Base-by-base conservation (phyloP, 2,797 vertebrate genomes). In the Sebastes trivittatus region DNA sequence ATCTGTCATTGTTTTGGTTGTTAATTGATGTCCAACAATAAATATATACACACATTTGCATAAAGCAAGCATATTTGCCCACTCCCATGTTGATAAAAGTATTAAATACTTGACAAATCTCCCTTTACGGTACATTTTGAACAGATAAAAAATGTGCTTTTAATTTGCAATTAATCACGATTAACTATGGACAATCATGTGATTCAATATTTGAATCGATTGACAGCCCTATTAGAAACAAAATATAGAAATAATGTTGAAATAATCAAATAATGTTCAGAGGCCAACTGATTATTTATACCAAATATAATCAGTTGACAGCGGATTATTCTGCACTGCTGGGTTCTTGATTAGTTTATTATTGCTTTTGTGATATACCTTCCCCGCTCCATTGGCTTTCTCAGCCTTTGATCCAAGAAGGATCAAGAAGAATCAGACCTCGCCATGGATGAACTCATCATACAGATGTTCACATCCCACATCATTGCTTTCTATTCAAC, bases 401-500 rank as follows among this genome's bases (percentile, higher is more conserved):
- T 68, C 32, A 79, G 74, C 59, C 54, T 79, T 85, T 76, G 32
- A 81, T 82, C 46, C 55, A 42, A 49, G 18, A 23, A 84, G 52
- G 46, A 75, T 77, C 55, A 65, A 82, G 70, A 75, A 54, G 29
- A 84, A 80, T 75, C 58, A 49, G 34, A 76, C 23, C 16, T 71
- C 9, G 3, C 20, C 11, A 55, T 74, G 56, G 36, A 81, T 76
- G 61, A 81, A 78, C 75, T 83, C 71, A 75, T 73, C 67, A 75
- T 61, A 60, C 77, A 81, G 77, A 83, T 74, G 72, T 76, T 82
- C 70, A 72, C 72, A 38, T 61, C 54, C 32, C 30, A 67, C 22
- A 58, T 72, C 22, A 65, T 36, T 60, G 23, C 68, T 68, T 58
- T 74, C 23, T 36, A 36, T 36, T 77, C 38, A 64, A 32, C 70